These are phyloP conservation scores for Paracanthobrama guichenoti DNA, from an alignment of 2,113 vertebrate species.

Conservation along the genomic window DNA sequence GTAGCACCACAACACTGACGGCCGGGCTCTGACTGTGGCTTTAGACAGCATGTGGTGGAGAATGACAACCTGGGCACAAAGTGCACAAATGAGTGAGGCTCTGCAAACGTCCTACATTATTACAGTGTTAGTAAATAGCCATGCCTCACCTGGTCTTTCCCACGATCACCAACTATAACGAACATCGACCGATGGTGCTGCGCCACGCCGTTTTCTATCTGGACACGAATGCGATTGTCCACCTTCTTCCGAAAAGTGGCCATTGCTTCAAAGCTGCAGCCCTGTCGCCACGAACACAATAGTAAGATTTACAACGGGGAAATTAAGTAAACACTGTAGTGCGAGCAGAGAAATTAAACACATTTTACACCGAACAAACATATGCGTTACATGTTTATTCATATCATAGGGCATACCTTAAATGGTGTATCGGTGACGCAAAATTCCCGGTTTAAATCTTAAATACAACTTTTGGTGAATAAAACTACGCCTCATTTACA, in stretches of 20 bases:
- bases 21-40: slow-evolving; percentile 88
- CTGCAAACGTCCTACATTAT: not conserved
- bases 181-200: slow-evolving; percentile 85
- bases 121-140: not conserved
- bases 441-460: not conserved
- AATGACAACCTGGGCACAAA: slow-evolving; percentile 87
- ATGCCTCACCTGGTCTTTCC: slow-evolving; percentile 87
- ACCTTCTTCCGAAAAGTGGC: slow-evolving; percentile 91
- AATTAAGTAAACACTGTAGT: not conserved
- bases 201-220: slow-evolving; percentile 95
- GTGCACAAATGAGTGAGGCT: not conserved
- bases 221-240: slow-evolving; percentile 93
- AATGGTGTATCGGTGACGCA: not conserved
- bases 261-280: slow-evolving; percentile 50
- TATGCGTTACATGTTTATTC: not conserved
- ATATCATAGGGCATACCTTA: slow-evolving; percentile 44
- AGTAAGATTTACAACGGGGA: not conserved
- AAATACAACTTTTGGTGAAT: not conserved
- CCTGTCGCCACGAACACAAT: not conserved
- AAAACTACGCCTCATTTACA: slow-evolving; percentile 20
- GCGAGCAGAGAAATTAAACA: not conserved
- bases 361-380: not conserved
- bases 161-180: slow-evolving; percentile 91
- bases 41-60: slow-evolving; percentile 99
- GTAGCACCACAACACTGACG: slow-evolving; percentile 97